These are phyloP conservation scores for Onychomys leucogaster DNA, from an alignment of 2,797 vertebrate genomes.

Conservation along the genomic window DNA sequence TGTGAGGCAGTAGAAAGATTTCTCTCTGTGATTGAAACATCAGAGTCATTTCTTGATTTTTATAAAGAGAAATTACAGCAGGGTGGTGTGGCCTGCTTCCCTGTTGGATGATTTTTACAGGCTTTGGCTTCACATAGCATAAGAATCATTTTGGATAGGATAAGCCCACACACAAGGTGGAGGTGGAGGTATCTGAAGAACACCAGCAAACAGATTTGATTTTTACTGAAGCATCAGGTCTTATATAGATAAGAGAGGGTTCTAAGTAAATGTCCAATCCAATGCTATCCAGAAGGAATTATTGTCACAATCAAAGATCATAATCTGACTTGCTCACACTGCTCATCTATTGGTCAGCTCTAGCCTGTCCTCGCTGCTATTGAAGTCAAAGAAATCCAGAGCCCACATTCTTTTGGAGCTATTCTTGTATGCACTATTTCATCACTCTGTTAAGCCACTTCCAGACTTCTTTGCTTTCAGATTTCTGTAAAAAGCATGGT, in stretches of 20 bases:
- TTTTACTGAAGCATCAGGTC: neutral
- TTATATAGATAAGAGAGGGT: neutral
- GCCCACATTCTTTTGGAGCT: neutral
- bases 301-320: neutral
- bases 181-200: neutral
- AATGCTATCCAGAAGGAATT: neutral
- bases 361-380: neutral
- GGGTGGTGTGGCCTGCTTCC: neutral
- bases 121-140: neutral
- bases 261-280: neutral
- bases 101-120: neutral
- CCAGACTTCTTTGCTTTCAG: slow-evolving; percentile 41
- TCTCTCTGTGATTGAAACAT: slow-evolving; percentile 55
- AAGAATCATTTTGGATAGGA: neutral
- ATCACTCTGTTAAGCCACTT: slow-evolving; percentile 57
- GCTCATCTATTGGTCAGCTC: neutral
- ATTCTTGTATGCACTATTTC: slow-evolving; percentile 46
- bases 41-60: neutral
- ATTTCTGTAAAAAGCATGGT: slow-evolving; percentile 72
- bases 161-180: neutral
- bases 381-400: neutral
- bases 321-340: neutral
- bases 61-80: slow-evolving; percentile 29
- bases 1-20: slow-evolving; percentile 30
- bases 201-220: neutral